These are phyloP conservation scores for Bambusicola thoracicus DNA, from an alignment of 2,113 vertebrate species.

Conservation along the genomic window DNA sequence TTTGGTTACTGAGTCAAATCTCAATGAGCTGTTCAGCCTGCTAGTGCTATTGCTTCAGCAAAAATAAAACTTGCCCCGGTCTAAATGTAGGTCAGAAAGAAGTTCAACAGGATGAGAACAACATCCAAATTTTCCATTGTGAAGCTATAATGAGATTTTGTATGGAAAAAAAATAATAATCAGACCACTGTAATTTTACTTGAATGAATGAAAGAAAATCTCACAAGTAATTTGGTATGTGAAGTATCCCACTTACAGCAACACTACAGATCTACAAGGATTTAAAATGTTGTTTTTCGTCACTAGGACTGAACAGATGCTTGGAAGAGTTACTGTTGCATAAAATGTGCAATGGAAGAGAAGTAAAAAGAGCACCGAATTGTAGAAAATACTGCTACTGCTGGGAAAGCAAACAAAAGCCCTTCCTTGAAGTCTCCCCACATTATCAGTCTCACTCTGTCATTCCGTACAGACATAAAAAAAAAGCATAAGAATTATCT, in stretches of 20 bases:
- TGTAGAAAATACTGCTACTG: background rate
- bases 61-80: background rate
- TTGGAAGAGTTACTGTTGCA: background rate
- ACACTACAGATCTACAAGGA: background rate
- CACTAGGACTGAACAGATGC: background rate
- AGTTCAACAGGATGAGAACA: background rate
- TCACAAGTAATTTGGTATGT: background rate
- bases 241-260: background rate
- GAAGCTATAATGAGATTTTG: background rate
- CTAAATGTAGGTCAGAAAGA: slow-evolving; percentile 19
- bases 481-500: background rate
- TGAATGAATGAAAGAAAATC: background rate
- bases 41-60: background rate
- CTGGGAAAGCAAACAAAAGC: background rate
- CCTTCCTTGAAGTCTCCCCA: background rate
- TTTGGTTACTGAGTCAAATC: background rate
- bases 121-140: background rate
- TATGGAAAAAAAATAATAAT: background rate
- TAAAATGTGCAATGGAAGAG: background rate
- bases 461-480: background rate
- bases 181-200: background rate
- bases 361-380: background rate
- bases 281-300: background rate
- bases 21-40: background rate
- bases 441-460: background rate